These are phyloP conservation scores for Rhinophrynus dorsalis DNA, from an alignment of 2,797 vertebrate species.

Conservation along the genomic window DNA sequence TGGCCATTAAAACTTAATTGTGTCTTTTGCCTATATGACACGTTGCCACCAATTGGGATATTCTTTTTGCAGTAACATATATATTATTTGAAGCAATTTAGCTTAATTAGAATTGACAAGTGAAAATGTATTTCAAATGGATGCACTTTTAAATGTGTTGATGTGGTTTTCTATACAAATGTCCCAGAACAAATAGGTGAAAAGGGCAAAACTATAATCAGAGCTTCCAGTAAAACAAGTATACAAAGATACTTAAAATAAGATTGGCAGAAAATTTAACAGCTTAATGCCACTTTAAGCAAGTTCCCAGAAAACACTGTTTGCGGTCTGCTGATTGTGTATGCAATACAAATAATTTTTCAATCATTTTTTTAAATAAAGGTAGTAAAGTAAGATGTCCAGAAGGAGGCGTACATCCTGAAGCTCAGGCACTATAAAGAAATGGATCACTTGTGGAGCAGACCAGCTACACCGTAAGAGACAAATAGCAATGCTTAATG, in stretches of 20 bases:
- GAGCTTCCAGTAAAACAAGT: constrained; percentile 34
- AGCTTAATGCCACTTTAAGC: constrained; percentile 10
- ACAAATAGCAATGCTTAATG: no score
- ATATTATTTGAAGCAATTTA: constrained; percentile 20
- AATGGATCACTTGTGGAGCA: no score
- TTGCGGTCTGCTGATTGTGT: background rate
- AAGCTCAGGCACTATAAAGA: no score
- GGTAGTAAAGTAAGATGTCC: no score
- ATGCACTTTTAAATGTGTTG: no score
- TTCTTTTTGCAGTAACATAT: background rate
- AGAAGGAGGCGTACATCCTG: no score
- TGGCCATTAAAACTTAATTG: no score
- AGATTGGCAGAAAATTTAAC: constrained; percentile 3
- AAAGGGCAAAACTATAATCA: constrained; percentile 6
- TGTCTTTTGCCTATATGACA: no score
- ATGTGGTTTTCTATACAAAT: background rate
- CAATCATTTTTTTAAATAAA: no score
- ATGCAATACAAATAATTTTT: background rate
- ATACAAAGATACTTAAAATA: constrained; percentile 23
- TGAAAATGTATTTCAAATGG: constrained; percentile 5
- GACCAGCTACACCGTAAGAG: no score
- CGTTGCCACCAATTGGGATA: no score
- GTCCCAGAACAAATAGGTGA: constrained; percentile 14
- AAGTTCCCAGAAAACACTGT: constrained; percentile 22
- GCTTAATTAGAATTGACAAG: constrained; percentile 2